Percentiles rank a stretch among this genome's conserved stretches.
Evolutionary conservation across 2,888 invertebrate genomes (phyloP).

Genomic region (Macrophya annulata): DNA sequence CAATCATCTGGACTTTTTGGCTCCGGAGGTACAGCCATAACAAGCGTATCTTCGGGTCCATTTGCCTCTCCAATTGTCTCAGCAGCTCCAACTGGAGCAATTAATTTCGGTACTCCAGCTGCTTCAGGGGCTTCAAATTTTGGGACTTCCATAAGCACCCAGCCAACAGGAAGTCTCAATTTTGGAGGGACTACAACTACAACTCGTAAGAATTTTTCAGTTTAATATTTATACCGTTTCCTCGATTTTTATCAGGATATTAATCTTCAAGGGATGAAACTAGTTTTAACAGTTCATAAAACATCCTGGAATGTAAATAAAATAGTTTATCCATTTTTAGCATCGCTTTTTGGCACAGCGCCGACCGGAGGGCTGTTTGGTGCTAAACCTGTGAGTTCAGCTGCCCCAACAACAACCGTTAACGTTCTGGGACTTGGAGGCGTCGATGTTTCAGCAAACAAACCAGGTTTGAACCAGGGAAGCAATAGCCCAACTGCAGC

Average conservation of each 20-base stretch:
- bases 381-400: constrained; percentile 67
- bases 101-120: constrained; percentile 72
- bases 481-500: constrained; percentile 81
- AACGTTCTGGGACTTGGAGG: constrained; percentile 87
- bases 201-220: constrained; percentile 54
- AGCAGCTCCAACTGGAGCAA: constrained; percentile 65
- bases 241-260: background rate
- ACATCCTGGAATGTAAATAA: background rate
- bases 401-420: constrained; percentile 70
- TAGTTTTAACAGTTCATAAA: background rate
- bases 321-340: constrained; percentile 60
- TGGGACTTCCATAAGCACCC: constrained; percentile 70
- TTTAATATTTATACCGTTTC: background rate
- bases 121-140: constrained; percentile 74
- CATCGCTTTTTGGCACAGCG: constrained; percentile 71
- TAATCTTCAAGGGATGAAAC: background rate
- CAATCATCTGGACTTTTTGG: constrained; percentile 71
- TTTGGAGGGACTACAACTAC: constrained; percentile 66
- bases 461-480: constrained; percentile 77
- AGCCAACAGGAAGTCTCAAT: constrained; percentile 67
- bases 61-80: constrained; percentile 71
- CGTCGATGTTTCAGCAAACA: constrained; percentile 81
- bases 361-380: constrained; percentile 70
- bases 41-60: constrained; percentile 64
- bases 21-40: constrained; percentile 62